Conservation (phyloP, 2,888 invertebrate genomes). For the Dryobotodes eremita region DNA sequence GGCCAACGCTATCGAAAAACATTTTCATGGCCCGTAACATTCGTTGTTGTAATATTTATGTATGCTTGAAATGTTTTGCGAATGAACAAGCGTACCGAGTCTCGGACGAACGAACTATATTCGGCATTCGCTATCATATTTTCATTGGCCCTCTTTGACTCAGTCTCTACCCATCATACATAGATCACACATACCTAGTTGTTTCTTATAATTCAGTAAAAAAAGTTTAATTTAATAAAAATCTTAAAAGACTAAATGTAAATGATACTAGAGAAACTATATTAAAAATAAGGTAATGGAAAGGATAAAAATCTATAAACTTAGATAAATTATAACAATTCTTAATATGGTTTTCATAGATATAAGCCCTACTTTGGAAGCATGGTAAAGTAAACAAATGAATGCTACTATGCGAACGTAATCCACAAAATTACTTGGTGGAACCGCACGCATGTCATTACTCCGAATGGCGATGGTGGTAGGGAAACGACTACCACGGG, state of each 20-base stretch:
- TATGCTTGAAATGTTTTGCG: conserved; percentile 4
- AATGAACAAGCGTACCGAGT: neutral
- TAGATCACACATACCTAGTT: neutral
- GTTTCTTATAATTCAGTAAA: neutral
- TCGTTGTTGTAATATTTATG: conserved; percentile 3
- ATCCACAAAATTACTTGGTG: conserved; percentile 24
- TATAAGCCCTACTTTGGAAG: conserved; percentile 39
- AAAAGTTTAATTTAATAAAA: neutral
- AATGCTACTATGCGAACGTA: conserved; percentile 40
- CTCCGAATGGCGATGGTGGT: conserved; percentile 21
- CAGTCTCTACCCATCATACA: conserved; percentile 1
- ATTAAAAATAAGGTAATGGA: conserved; percentile 4
- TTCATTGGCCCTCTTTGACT: neutral
- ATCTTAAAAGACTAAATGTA: neutral
- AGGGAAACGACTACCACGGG: neutral
- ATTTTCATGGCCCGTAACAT: neutral
- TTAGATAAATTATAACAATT: conserved; percentile 50
- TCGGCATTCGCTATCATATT: conserved; percentile 5
- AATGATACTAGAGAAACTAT: conserved; percentile 1
- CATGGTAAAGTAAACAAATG: conserved; percentile 57
- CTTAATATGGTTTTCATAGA: conserved; percentile 48
- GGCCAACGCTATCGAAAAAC: neutral
- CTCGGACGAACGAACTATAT: neutral
- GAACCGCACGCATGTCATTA: conserved; percentile 7
- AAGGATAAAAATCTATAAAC: conserved; percentile 47